These are phyloP conservation scores for Drosophila pseudoananassae DNA, from an alignment of 1,140 invertebrate species.

Conservation along the genomic window DNA sequence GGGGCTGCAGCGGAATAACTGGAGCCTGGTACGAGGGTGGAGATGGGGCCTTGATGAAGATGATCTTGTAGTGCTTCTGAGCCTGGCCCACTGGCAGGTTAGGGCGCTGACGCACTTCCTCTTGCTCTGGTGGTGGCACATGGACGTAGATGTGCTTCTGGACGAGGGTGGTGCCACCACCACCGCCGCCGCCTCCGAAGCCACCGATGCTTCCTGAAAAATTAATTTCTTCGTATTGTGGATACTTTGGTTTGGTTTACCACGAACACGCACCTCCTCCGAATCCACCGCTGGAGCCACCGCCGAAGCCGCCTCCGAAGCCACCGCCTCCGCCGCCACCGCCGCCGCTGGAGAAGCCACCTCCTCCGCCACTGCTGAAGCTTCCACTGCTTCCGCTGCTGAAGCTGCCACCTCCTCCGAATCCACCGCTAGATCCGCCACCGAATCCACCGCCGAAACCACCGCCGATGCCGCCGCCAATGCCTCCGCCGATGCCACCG, in stretches of 20 bases:
- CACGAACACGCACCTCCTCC: conserved; percentile 60
- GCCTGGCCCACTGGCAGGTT: conserved; percentile 86
- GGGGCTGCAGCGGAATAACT: conserved; percentile 89
- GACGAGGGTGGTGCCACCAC: conserved; percentile 86
- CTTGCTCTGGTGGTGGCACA: conserved; percentile 90
- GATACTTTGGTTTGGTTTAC: not conserved
- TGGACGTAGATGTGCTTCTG: conserved; percentile 93
- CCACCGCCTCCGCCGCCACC: conserved; percentile 43
- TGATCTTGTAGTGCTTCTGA: conserved; percentile 94
- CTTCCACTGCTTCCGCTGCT: conserved; percentile 43
- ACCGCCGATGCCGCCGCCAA: conserved; percentile 52
- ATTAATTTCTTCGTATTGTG: conserved; percentile 5
- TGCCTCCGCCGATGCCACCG: conserved; percentile 38
- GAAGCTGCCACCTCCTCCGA: conserved; percentile 19
- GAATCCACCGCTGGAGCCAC: conserved; percentile 69
- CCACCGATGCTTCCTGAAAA: conserved; percentile 74
- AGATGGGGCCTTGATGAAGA: conserved; percentile 94
- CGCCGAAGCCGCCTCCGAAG: conserved; percentile 29
- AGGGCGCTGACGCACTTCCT: conserved; percentile 86
- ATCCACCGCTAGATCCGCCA: conserved; percentile 50
- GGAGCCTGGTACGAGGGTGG: conserved; percentile 90
- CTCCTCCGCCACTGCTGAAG: conserved; percentile 30
- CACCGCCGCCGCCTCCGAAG: conserved; percentile 77
- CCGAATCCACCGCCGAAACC: conserved; percentile 48
- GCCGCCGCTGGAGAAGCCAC: conserved; percentile 40